Evolutionary conservation across 2,113 vertebrate genomes (phyloP).

Genomic region (Macrotus californicus): DNA sequence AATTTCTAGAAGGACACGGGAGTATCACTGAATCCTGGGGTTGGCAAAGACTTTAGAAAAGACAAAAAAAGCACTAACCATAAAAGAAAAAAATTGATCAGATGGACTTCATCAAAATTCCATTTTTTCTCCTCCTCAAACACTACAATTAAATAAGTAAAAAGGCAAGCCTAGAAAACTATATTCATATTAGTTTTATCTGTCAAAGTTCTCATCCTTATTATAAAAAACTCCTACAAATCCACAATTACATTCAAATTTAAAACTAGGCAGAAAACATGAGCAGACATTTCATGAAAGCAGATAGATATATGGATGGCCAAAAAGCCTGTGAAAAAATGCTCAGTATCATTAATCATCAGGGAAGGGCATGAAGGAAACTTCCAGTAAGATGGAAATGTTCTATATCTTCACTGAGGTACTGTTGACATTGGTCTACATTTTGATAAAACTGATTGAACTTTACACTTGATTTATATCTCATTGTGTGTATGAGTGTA

Average conservation of each 20-base stretch:
- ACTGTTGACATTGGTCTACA: neutral
- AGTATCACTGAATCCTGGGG: neutral
- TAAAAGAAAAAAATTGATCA: neutral
- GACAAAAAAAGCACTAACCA: neutral
- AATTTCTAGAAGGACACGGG: neutral
- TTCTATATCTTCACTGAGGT: neutral
- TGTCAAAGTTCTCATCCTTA: neutral
- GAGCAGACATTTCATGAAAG: conserved; percentile 7
- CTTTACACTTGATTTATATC: neutral
- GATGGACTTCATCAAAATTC: neutral
- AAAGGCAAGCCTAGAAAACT: neutral
- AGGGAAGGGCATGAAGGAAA: neutral
- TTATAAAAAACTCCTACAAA: conserved; percentile 1
- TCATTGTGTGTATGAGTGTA: neutral
- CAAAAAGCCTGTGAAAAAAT: neutral
- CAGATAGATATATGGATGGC: neutral
- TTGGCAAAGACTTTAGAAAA: neutral
- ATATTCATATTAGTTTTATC: neutral
- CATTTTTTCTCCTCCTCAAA: neutral
- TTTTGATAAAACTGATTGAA: conserved; percentile 8
- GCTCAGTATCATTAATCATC: neutral
- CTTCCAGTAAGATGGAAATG: neutral
- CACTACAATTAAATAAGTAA: neutral
- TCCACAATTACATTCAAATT: neutral
- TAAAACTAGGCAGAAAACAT: neutral